Conservation (phyloP, 1,140 invertebrate species). For the Drosophila pectinifera region DNA sequence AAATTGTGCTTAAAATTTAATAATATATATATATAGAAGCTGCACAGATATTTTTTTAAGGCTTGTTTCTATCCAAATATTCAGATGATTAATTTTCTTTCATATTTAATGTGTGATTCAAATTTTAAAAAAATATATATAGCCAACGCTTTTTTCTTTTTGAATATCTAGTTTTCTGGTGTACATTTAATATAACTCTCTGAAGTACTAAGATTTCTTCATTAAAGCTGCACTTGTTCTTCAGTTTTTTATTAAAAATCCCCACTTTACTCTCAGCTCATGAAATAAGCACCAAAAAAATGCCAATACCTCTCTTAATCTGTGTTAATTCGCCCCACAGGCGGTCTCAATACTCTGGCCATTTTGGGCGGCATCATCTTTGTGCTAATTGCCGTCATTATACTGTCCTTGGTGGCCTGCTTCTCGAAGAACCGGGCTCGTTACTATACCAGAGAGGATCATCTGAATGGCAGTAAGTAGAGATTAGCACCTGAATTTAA, state of each 20-base stretch:
- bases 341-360: conserved; percentile 83
- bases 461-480: conserved; percentile 84
- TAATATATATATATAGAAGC: too few relatives aligned
- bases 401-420: conserved; percentile 85
- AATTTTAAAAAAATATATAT: too few relatives aligned
- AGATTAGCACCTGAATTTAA: conserved; percentile 37
- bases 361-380: conserved; percentile 84
- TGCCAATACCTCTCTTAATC: conserved; percentile 2
- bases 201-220: too few relatives aligned
- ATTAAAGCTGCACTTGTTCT: background rate
- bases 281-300: background rate
- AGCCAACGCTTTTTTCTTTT: too few relatives aligned
- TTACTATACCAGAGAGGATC: conserved; percentile 90
- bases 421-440: conserved; percentile 88
- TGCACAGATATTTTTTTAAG: too few relatives aligned
- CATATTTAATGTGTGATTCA: too few relatives aligned
- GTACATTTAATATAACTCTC: too few relatives aligned
- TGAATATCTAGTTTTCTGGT: too few relatives aligned
- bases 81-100: too few relatives aligned
- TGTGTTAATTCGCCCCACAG: conserved; percentile 39
- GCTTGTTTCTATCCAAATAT: too few relatives aligned
- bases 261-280: background rate
- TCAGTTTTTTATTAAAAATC: background rate
- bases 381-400: conserved; percentile 81
- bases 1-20: too few relatives aligned